These are phyloP conservation scores for Fulica atra DNA, from an alignment of 2,113 vertebrate genomes.

Conservation along the genomic window DNA sequence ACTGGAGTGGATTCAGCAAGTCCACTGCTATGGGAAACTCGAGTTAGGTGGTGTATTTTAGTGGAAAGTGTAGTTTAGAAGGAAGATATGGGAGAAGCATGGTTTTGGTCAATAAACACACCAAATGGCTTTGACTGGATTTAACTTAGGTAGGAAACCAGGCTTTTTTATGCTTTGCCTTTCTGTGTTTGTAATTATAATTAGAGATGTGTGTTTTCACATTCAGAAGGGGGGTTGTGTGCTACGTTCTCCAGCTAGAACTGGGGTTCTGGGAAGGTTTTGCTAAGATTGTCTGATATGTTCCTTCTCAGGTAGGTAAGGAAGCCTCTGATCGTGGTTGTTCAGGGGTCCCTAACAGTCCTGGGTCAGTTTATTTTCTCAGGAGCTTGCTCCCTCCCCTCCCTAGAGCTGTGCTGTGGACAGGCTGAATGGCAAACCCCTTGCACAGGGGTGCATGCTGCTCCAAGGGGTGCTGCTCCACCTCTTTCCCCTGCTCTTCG, in stretches of 20 bases:
- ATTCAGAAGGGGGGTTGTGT: not conserved
- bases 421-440: not conserved
- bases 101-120: not conserved
- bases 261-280: not conserved
- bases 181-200: not conserved
- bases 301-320: not conserved
- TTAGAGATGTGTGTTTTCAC: not conserved
- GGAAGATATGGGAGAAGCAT: not conserved
- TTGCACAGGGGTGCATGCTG: no score
- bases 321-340: not conserved
- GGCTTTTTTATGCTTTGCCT: not conserved
- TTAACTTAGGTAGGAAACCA: not conserved
- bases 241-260: accelerated
- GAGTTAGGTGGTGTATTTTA: not conserved
- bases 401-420: accelerated
- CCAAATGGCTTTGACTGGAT: not conserved
- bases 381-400: not conserved
- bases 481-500: not conserved
- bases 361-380: not conserved
- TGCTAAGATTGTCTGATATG: no score
- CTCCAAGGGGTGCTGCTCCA: accelerated
- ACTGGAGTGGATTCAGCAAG: not conserved
- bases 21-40: not conserved
- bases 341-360: not conserved
- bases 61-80: no score